Evolutionary conservation across 2,888 invertebrate species (phyloP).

Genomic region (Kryphioiulus occultus): DNA sequence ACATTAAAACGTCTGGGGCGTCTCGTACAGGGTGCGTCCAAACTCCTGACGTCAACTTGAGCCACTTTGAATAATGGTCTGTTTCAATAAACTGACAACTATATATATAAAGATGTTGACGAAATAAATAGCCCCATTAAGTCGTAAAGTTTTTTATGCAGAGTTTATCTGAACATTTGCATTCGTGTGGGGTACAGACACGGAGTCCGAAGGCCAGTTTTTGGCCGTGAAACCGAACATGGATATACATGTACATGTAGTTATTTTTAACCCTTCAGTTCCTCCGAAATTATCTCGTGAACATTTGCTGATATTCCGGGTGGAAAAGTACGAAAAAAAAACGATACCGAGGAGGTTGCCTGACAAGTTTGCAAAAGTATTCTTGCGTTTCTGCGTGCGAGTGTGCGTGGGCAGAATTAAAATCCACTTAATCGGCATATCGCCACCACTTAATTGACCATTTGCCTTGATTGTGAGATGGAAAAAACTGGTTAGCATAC

Average conservation of each 20-base stretch:
- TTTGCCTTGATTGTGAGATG: background rate
- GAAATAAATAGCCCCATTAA: background rate
- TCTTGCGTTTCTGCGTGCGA: background rate
- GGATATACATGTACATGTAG: too few relatives aligned
- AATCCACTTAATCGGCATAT: background rate
- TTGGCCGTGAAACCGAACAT: constrained; percentile 36
- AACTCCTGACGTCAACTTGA: background rate
- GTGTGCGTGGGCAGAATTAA: constrained; percentile 32
- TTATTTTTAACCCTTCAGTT: constrained; percentile 31
- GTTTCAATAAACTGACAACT: background rate
- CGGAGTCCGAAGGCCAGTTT: constrained; percentile 33
- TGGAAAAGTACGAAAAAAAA: background rate
- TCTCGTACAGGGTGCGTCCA: background rate
- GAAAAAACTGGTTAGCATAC: constrained; percentile 4
- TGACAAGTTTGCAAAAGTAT: background rate
- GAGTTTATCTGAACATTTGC: background rate
- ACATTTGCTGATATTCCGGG: constrained; percentile 27
- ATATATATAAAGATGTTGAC: background rate
- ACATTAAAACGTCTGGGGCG: background rate
- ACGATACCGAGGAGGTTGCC: background rate
- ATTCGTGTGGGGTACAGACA: constrained; percentile 22
- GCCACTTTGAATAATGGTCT: background rate
- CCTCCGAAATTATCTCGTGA: constrained; percentile 3
- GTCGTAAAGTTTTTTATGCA: background rate
- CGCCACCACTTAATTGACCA: background rate